Evolutionary conservation across 2,113 vertebrate genomes (phyloP).

Genomic region (Hemiprocne comata): DNA sequence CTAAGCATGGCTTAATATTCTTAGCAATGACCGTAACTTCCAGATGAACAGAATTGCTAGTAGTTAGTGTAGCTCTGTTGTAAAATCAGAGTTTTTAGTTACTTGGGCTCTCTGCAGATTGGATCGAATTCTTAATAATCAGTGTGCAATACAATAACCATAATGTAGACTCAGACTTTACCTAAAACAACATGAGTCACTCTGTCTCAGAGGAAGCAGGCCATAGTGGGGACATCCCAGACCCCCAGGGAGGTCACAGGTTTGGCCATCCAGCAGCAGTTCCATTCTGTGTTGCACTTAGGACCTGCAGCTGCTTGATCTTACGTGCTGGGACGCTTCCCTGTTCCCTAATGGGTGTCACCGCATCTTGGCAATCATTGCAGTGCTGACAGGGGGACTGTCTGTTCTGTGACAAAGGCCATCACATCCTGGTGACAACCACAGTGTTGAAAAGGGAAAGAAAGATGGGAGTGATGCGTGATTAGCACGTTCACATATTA

Average conservation of each 20-base stretch:
- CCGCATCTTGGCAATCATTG: not conserved
- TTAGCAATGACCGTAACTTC: not conserved
- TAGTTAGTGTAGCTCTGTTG: not conserved
- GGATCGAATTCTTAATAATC: not conserved
- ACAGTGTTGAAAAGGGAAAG: not conserved
- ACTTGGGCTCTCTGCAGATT: not conserved
- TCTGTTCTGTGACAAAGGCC: rapidly evolving
- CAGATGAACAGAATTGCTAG: not conserved
- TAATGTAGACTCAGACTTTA: not conserved
- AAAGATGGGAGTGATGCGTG: rapidly evolving
- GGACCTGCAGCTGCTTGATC: not conserved
- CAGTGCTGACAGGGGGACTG: not conserved
- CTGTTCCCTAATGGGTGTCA: not conserved
- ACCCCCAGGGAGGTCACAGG: rapidly evolving
- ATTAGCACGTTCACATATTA: rapidly evolving
- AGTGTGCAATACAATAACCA: rapidly evolving
- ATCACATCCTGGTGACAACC: not conserved
- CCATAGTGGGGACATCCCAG: not conserved
- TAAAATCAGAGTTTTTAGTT: not conserved
- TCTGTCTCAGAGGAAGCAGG: not conserved
- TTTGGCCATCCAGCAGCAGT: not conserved
- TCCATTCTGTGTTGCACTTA: not conserved
- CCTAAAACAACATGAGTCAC: not conserved
- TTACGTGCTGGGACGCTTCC: rapidly evolving
- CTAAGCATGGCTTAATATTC: not conserved